Conservation (phyloP, 2,888 invertebrate genomes). For the Mamestra brassicae region DNA sequence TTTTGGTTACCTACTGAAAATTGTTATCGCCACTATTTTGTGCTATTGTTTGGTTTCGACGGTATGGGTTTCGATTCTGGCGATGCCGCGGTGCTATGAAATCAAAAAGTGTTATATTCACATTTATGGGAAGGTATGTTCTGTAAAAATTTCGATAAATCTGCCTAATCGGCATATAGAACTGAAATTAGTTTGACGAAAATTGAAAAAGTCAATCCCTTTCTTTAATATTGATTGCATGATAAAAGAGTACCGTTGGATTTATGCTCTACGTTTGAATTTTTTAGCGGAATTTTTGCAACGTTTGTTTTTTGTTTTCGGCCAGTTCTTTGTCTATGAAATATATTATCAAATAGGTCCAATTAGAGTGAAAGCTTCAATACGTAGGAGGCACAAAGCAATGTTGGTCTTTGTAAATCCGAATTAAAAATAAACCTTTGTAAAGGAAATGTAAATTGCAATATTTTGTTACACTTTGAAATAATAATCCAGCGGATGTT, state of each 20-base stretch:
- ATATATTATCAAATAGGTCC: conserved; percentile 1
- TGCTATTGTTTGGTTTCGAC: conserved; percentile 56
- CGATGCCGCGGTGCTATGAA: background rate
- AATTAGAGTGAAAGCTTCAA: conserved; percentile 20
- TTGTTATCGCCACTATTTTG: conserved; percentile 63
- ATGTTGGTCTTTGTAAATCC: conserved; percentile 20
- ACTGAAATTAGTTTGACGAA: background rate
- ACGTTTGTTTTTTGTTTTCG: background rate
- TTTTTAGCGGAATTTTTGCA: background rate
- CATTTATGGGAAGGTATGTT: background rate
- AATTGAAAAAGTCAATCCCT: background rate
- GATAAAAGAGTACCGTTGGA: background rate
- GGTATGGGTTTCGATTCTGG: conserved; percentile 30
- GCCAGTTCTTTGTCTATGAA: conserved; percentile 16
- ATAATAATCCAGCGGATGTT: conserved; percentile 51
- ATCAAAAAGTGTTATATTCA: background rate
- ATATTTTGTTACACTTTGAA: conserved; percentile 56
- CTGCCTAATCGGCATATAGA: background rate
- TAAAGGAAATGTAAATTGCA: conserved; percentile 48
- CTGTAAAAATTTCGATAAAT: background rate
- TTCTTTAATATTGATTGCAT: background rate
- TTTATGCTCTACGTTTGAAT: conserved; percentile 12
- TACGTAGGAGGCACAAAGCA: conserved; percentile 40
- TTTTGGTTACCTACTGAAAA: conserved; percentile 54
- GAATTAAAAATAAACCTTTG: conserved; percentile 49